Evolutionary conservation across 2,797 vertebrate species (phyloP).

Genomic region (Geotria australis): DNA sequence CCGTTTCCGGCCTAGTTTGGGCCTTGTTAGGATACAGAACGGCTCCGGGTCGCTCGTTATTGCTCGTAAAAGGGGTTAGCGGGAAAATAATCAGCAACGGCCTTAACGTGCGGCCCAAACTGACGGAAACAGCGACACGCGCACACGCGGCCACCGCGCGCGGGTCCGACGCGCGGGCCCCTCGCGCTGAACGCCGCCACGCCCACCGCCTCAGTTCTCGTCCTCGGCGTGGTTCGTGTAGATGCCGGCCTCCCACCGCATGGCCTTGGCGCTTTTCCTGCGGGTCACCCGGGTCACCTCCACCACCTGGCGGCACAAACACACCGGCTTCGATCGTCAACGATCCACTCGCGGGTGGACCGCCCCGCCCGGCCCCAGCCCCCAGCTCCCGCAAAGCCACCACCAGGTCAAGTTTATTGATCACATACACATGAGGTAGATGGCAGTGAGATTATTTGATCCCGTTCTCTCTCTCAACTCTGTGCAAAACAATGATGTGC

Average conservation of each 20-base stretch:
- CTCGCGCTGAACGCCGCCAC: background rate
- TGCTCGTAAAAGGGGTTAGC: background rate
- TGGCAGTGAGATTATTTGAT: too few species aligned
- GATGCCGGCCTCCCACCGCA: slow-evolving; percentile 42
- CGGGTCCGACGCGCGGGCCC: background rate
- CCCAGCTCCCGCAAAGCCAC: background rate
- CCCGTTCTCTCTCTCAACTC: too few species aligned
- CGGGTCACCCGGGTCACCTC: slow-evolving; percentile 40
- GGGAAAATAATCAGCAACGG: background rate
- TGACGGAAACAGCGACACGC: background rate
- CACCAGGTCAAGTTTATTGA: background rate
- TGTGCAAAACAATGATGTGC: too few species aligned
- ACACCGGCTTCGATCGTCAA: background rate
- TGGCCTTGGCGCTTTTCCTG: slow-evolving; percentile 29
- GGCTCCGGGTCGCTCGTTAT: too few species aligned
- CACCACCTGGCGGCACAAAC: slow-evolving; percentile 27
- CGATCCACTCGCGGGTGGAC: too few species aligned
- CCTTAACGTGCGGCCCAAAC: background rate
- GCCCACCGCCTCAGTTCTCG: background rate
- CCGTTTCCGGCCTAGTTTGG: too few species aligned
- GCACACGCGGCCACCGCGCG: background rate
- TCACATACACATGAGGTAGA: too few species aligned
- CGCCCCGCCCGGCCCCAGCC: too few species aligned
- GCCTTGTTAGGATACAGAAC: too few species aligned
- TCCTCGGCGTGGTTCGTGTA: slow-evolving; percentile 16